Evolutionary conservation across 2,797 vertebrate species (phyloP).

Genomic region (Harpagifer antarcticus): DNA sequence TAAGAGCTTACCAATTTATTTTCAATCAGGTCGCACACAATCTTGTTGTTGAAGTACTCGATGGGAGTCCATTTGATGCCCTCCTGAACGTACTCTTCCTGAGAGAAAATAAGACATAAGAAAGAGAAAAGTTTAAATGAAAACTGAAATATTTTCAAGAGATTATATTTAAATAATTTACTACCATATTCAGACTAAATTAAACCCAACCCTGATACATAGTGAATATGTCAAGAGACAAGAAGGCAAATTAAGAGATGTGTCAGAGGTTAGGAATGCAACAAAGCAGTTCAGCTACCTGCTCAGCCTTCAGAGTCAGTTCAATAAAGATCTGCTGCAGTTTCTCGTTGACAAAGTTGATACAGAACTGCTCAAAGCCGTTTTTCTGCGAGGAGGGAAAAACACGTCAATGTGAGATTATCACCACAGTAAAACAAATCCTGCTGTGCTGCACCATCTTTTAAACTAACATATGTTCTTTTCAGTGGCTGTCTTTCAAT

Average conservation of each 20-base stretch:
- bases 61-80: conserved; percentile 97
- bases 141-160: not conserved
- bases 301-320: conserved; percentile 97
- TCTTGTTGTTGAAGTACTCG: conserved; percentile 98
- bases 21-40: conserved; percentile 98
- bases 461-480: conserved; percentile 19
- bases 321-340: conserved; percentile 99
- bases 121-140: not conserved
- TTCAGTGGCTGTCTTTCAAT: conserved; percentile 12
- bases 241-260: not conserved
- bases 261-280: not conserved
- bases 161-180: not conserved
- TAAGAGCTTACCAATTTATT: conserved; percentile 92
- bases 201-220: not conserved
- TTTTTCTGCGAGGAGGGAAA: conserved; percentile 87
- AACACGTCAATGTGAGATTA: conserved; percentile 10
- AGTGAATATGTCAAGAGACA: not conserved
- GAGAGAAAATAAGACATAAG: conserved; percentile 22
- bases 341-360: conserved; percentile 99
- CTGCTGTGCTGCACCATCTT: not conserved
- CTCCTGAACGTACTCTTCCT: conserved; percentile 98
- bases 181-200: not conserved
- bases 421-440: conserved; percentile 13
- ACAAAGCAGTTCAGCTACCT: conserved; percentile 82
- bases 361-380: conserved; percentile 98